Evolutionary conservation across 2,888 invertebrate genomes (phyloP), one percentile per base, ranked within the genome.

Genomic region (Pollenia labialis): DNA sequence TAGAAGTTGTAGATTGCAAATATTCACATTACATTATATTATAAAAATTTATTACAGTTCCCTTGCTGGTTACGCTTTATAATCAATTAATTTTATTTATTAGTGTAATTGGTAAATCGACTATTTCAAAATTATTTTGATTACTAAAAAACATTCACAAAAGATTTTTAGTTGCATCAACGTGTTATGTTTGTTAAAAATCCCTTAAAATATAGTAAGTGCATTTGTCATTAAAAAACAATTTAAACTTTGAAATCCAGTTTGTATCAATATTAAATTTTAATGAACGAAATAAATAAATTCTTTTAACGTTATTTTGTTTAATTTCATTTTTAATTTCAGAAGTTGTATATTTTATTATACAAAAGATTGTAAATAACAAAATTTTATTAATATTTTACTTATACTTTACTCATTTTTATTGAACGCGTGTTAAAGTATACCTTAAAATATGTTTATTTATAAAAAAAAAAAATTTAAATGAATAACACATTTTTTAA

Each of bases 401-500:
- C 40, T n/a, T 48, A 60, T 50, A n/a, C 4, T 44, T n/a, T 50
- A n/a, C 9, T 44, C 11, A 18, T 48, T 72, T 72, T 46, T 72
- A 18, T 72, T 72, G 14, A 72, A 58, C 14, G 40, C 50, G 48
- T 60, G 48, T 46, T 60, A 75, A 40, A 16, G 42, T 56, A 56
- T 71, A 56, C 12, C n/a, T 40, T 18, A 71, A 16, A 32, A 32
- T 32, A 71, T 18, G 44, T 18, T 44, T 71, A 54, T 71, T 18
- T 42, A 62, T 52, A 76, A 8, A 76, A 76, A 68, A n/a, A 58
- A 72, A 76, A 68, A 68, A 56, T 23, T 58, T 18, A 14, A 44
- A 71, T 48, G 56, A 72, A 54, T 76, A 79, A 68, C 56, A 84
- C 69, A 76, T 50, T 71, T 60, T 79, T 74, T 58, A 79, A 84